A percentile compares a stretch with the other conserved stretches of the same genome.
Evolutionary conservation across 2,888 invertebrate genomes (phyloP).

Genomic region (Salticus scenicus): DNA sequence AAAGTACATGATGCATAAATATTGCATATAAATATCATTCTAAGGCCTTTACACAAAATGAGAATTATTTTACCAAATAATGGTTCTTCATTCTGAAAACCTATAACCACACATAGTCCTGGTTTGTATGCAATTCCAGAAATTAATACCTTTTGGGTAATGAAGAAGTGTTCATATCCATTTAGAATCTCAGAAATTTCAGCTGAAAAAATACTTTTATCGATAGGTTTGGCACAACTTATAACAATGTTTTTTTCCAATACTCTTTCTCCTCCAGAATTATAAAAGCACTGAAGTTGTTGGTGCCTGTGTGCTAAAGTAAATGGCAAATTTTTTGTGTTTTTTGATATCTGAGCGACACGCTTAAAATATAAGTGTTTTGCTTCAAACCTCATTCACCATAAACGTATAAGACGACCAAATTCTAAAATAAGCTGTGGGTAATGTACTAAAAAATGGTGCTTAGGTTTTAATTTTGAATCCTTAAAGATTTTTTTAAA

Average conservation of each 20-base stretch:
- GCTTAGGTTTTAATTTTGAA: neutral
- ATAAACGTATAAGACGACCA: neutral
- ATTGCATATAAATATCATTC: neutral
- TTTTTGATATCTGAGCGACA: neutral
- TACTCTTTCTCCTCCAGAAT: neutral
- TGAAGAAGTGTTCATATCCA: neutral
- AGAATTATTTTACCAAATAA: neutral
- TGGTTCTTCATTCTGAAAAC: conserved; percentile 1
- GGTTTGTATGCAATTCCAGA: neutral
- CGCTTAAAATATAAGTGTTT: conserved; percentile 17
- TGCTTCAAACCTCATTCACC: conserved; percentile 7
- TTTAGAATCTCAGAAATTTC: neutral
- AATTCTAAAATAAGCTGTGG: neutral
- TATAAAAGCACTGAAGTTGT: neutral
- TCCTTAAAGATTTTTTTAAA: neutral
- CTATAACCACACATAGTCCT: neutral
- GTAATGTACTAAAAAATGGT: neutral
- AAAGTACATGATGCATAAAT: neutral
- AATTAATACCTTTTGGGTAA: neutral
- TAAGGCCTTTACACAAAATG: neutral
- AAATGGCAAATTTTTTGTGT: neutral
- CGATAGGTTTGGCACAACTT: neutral
- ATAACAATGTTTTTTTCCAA: too few relatives aligned
- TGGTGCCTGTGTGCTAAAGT: neutral
- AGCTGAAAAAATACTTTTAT: neutral